These are phyloP conservation scores for Macrophya annulata DNA, from an alignment of 2,888 invertebrate genomes.

Conservation along the genomic window DNA sequence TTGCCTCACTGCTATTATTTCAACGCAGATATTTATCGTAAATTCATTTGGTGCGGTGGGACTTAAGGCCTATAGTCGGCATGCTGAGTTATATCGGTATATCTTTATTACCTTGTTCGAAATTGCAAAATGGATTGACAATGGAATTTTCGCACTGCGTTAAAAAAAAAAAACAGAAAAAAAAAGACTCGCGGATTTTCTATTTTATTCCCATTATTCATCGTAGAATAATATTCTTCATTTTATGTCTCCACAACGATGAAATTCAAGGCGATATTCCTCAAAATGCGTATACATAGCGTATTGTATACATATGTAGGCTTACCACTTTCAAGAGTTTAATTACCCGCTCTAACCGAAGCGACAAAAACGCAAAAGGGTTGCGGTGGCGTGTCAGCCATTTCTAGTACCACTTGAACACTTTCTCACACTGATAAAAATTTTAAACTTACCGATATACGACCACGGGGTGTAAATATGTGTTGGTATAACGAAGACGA, in stretches of 20 bases:
- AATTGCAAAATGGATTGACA: background rate
- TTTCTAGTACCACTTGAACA: conserved; percentile 69
- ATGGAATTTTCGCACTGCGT: background rate
- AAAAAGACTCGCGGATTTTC: no score
- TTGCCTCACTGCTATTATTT: no score
- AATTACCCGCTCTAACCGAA: conserved; percentile 26
- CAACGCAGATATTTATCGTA: background rate
- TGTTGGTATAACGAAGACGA: background rate
- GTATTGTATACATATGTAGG: background rate
- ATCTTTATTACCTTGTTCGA: background rate
- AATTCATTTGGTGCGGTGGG: background rate
- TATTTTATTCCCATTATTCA: background rate
- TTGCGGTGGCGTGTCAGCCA: conserved; percentile 61
- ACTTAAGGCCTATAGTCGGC: background rate
- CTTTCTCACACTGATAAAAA: conserved; percentile 58
- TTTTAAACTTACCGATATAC: conserved; percentile 28
- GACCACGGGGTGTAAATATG: background rate
- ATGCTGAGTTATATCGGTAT: background rate
- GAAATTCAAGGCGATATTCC: background rate
- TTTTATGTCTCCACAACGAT: background rate
- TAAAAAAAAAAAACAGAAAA: background rate
- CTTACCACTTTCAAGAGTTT: background rate
- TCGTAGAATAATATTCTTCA: background rate
- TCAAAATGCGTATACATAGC: background rate
- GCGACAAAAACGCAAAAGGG: conserved; percentile 52